Evolutionary conservation across 1,140 invertebrate genomes (phyloP), one percentile per base, ranked within the genome.

Genomic region (Drosophila varians): DNA sequence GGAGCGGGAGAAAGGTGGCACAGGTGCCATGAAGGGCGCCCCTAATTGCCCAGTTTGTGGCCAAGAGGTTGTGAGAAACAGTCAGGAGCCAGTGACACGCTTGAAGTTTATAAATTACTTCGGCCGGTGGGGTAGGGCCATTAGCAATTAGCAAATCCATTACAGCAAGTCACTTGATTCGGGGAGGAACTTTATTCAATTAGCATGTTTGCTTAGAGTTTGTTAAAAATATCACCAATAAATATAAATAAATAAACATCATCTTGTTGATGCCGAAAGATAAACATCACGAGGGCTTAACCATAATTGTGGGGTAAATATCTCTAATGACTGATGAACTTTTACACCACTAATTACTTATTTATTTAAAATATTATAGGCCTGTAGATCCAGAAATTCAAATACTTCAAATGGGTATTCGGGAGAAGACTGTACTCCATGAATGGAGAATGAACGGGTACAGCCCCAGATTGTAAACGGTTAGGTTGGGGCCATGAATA

Each of bases 141-240:
- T 38, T 51, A 77, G 74, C 64, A 77, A 74, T 74, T 77, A 74
- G 74, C 74, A 14, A 42, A 60, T 16, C 38, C 21, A 42, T 53
- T 52, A 42, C 45, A 54, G 70, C 71, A 64, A 77, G 72, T 77
- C 74, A 71, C 28, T 55, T 62, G 38, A 55, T 70, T 70, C 61
- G 57, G 38, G 38, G 16, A 16, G 14, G 36, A 34, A 8, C 36
- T 38, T 42, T 9, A 16, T 42, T 42, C 18, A 23, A 34, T 40
- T 48, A 23, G 19, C 28, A 46, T 23, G 19, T 36, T 16, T 38
- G 36, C 36, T 38, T 1, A 14, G 36, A 6, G 12, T 38, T 38
- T 38, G 28, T 31, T 31, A 31, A 31, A 31, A 31, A 31, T 31
- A 11, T 31, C 28, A 31, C 28, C n/a, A 31, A 31, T 9, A n/a